Evolutionary conservation across 2,113 vertebrate genomes (phyloP).

Genomic region (Amphiprion percula): DNA sequence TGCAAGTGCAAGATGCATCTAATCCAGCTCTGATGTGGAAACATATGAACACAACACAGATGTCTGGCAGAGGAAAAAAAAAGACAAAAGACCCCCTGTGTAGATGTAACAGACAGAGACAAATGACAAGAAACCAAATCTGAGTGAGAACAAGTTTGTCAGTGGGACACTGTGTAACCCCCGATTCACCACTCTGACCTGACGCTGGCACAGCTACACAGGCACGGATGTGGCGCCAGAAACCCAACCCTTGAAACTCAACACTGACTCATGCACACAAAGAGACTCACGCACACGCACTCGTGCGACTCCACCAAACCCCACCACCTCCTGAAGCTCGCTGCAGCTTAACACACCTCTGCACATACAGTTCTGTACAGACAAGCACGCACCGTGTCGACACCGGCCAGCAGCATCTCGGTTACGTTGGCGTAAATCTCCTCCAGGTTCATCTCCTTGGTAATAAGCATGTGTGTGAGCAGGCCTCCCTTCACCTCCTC

Average conservation of each 20-base stretch:
- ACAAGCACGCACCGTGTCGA: slow-evolving; percentile 88
- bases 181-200: slow-evolving; percentile 66
- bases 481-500: slow-evolving; percentile 88
- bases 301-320: slow-evolving; percentile 2
- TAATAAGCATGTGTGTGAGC: slow-evolving; percentile 90
- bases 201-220: slow-evolving; percentile 74
- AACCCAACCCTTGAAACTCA: slow-evolving; percentile 69
- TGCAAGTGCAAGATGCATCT: neutral
- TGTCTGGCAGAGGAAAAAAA: slow-evolving; percentile 36
- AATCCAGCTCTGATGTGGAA: slow-evolving; percentile 27
- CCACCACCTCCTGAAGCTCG: neutral
- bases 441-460: slow-evolving; percentile 90
- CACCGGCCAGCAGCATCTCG: slow-evolving; percentile 95
- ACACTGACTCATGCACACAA: slow-evolving; percentile 47
- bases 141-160: slow-evolving; percentile 73
- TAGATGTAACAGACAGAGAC: slow-evolving; percentile 53
- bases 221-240: slow-evolving; percentile 64
- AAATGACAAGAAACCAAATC: slow-evolving; percentile 70
- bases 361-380: neutral
- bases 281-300: neutral
- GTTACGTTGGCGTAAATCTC: slow-evolving; percentile 95
- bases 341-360: slow-evolving; percentile 1
- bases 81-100: slow-evolving; percentile 63
- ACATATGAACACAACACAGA: slow-evolving; percentile 41
- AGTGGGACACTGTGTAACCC: slow-evolving; percentile 62